Conservation (phyloP, 2,797 vertebrate species). For the Gallinago stenura region DNA sequence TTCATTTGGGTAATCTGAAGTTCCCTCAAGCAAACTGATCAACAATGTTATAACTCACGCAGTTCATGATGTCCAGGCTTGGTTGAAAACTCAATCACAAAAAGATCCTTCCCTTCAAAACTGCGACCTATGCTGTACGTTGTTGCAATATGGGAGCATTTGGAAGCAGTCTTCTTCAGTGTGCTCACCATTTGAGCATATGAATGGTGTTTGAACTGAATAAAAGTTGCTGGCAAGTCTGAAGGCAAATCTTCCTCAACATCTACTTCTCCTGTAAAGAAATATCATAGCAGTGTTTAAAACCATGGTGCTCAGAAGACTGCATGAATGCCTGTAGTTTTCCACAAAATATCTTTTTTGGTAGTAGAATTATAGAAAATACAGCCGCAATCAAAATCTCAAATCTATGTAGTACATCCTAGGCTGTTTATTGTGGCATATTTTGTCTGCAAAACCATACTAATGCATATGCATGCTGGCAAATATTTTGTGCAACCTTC, state of each 20-base stretch:
- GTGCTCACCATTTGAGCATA: constrained; percentile 90
- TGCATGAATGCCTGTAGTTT: not conserved
- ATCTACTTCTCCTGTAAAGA: constrained; percentile 70
- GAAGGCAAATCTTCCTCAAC: constrained; percentile 66
- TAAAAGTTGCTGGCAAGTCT: constrained; percentile 85
- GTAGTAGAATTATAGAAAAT: not conserved
- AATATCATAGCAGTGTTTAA: not conserved
- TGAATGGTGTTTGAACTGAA: constrained; percentile 90
- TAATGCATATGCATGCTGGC: not conserved
- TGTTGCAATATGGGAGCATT: constrained; percentile 88
- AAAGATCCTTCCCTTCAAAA: constrained; percentile 90
- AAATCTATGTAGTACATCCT: not conserved
- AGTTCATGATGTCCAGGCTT: constrained; percentile 94
- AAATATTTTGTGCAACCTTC: not conserved
- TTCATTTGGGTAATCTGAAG: not conserved
- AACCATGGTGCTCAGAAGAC: not conserved
- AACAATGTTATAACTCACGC: constrained; percentile 81
- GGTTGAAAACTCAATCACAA: constrained; percentile 92
- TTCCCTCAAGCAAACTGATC: not conserved
- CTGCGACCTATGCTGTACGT: constrained; percentile 96
- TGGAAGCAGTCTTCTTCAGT: constrained; percentile 88
- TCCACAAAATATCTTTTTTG: not conserved
- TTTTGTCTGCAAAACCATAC: not conserved
- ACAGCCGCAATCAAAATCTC: not conserved
- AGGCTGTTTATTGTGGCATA: not conserved